Base-by-base conservation (phyloP, 2,888 invertebrate genomes). In the Noctua janthina region DNA sequence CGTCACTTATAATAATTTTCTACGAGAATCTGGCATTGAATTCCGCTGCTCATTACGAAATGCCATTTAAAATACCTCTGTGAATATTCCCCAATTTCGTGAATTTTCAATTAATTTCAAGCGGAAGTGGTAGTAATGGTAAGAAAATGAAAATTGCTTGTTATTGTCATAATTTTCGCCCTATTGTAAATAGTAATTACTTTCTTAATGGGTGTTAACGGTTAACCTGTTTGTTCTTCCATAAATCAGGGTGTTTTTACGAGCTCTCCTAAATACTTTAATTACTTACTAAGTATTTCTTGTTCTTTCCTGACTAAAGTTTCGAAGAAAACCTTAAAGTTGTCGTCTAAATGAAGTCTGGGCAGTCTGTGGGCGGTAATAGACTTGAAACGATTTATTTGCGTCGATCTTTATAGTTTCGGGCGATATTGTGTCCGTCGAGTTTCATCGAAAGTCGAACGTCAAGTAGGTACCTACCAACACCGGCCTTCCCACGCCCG, bases 111-210 rank as follows among this genome's bases (percentile, higher is more conserved):
- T 88, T 80, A 67, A 85, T 77, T 84, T 64, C 39, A 68, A 54
- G 23, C 51, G 81, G 76, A 85, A 85, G 77, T 84, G 69, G 74
- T 54, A n/a, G 54, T 84, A 84, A 87, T 74, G 59, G 59, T 39
- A 66, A 74, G 76, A 79, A 84, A 87, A 77, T 75, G 79, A 76
- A 88, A 85, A 70, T 78, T 75, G 59, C 74, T 85, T 72, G 56
- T 81, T 78, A 66, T 81, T 74, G 77, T 78, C 49, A 84, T 84
- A 83, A 84, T 87, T 75, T 77, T 75, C 81, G 49, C 66, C 62
- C 72, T 68, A 69, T 78, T 85, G 81, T 85, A 74, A 85, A 80
- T 81, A 85, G 77, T 87, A 87, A 85, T 85, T 81, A 64, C 74
- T 80, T 88, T 80, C 76, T 73, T 85, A 85, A 85, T 80, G 73